Evolutionary conservation across 2,888 invertebrate species (phyloP).

Genomic region (Encarsia formosa): DNA sequence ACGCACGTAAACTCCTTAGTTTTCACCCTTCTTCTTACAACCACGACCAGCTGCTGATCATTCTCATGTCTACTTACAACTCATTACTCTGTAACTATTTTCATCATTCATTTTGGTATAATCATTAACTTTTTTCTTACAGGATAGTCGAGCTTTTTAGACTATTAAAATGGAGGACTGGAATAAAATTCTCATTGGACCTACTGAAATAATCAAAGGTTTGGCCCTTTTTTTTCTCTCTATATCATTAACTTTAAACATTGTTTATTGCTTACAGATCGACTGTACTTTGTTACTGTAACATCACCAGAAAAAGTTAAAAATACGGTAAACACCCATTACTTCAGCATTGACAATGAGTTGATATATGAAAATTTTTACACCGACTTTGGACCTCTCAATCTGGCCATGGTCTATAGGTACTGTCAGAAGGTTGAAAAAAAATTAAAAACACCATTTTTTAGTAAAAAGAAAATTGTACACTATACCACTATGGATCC

Average conservation of each 20-base stretch:
- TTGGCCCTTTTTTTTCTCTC: constrained; percentile 18
- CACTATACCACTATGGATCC: constrained; percentile 75
- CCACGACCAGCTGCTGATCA: too few species aligned
- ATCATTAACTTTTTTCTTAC: too few species aligned
- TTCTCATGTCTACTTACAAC: too few species aligned
- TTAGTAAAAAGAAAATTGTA: constrained; percentile 69
- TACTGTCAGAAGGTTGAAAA: constrained; percentile 76
- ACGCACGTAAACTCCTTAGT: too few species aligned
- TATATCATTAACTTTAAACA: too few species aligned
- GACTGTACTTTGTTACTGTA: constrained; percentile 74
- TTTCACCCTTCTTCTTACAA: too few species aligned
- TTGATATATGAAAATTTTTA: constrained; percentile 80
- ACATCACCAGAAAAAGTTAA: constrained; percentile 61
- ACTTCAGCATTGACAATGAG: constrained; percentile 75
- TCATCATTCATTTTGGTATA: too few species aligned
- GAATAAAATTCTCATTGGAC: constrained; percentile 40
- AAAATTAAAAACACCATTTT: constrained; percentile 63
- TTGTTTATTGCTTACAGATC: constrained; percentile 48
- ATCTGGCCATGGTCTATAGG: constrained; percentile 78
- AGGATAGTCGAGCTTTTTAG: background rate
- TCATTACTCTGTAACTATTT: too few species aligned
- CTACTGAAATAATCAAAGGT: constrained; percentile 48
- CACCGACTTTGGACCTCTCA: constrained; percentile 86
- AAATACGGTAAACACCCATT: constrained; percentile 66
- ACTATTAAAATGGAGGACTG: constrained; percentile 45